Conservation (phyloP, 2,888 invertebrate species). For the Trichopria drosophilae region DNA sequence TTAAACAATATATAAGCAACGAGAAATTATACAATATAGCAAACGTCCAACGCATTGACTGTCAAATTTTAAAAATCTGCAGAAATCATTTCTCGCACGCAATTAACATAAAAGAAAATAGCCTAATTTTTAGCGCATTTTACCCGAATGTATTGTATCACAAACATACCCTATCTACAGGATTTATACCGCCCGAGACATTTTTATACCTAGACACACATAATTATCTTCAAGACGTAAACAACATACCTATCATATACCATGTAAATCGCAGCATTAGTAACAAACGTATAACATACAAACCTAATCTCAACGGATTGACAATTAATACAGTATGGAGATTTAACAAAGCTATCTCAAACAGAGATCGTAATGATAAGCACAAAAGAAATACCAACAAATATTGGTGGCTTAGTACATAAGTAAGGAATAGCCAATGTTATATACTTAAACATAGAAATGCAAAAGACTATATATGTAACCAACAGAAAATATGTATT, state of each 20-base stretch:
- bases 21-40: slow-evolving; percentile 19
- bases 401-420: not conserved
- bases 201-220: slow-evolving; percentile 3
- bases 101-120: not conserved
- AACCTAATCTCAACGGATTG: not conserved
- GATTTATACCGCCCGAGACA: slow-evolving; percentile 3
- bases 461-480: too few species aligned
- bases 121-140: not conserved
- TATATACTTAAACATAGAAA: too few species aligned
- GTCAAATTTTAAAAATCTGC: slow-evolving; percentile 14
- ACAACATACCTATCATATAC: not conserved
- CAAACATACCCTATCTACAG: not conserved
- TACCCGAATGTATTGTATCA: not conserved
- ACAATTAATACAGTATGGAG: not conserved
- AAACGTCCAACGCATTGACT: slow-evolving; percentile 18
- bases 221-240: not conserved
- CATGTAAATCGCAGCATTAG: not conserved
- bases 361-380: slow-evolving; percentile 5
- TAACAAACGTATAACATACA: not conserved
- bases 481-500: too few species aligned
- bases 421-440: too few species aligned
- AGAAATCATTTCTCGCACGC: slow-evolving; percentile 9
- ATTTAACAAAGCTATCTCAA: not conserved
- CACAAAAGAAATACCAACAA: not conserved
- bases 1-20: slow-evolving; percentile 6